A percentile compares a stretch with the other conserved stretches of the same genome.
phyloP scores from a whole-genome alignment of 2,888 invertebrate genomes.

The Eulithis testata region DNA sequence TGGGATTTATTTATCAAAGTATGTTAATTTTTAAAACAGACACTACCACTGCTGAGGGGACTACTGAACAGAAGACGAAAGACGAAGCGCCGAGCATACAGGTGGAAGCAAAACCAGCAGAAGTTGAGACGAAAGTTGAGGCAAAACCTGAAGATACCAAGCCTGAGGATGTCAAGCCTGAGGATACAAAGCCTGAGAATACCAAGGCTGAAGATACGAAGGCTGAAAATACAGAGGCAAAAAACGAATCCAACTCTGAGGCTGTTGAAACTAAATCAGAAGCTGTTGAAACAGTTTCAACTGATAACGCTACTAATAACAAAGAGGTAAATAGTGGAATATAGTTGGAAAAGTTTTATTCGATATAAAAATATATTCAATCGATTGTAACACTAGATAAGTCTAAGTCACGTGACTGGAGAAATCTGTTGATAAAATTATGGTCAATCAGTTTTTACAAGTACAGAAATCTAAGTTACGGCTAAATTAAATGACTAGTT shows the following conservation, averaged over 20 bases:
- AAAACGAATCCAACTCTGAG: neutral
- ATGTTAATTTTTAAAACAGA: conserved; percentile 17
- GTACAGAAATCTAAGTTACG: too few species aligned
- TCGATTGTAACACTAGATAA: too few species aligned
- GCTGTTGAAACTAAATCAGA: neutral
- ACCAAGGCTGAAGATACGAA: neutral
- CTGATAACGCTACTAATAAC: conserved; percentile 5
- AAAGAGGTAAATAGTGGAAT: conserved; percentile 2
- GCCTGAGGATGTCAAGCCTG: too few species aligned
- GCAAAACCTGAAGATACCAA: too few species aligned
- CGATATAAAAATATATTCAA: too few species aligned
- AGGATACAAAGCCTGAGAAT: neutral
- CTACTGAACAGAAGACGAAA: conserved; percentile 38
- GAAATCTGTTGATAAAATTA: too few species aligned
- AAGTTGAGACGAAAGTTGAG: neutral
- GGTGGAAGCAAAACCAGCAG: neutral
- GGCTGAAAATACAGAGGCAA: neutral
- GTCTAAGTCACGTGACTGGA: too few species aligned
- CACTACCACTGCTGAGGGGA: conserved; percentile 40
- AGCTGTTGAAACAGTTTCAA: neutral
- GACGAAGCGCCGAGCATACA: conserved; percentile 67
- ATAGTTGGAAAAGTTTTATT: too few species aligned
- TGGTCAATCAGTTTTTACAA: too few species aligned
- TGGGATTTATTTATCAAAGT: neutral
- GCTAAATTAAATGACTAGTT: too few species aligned